phyloP scores from a whole-genome alignment of 2,113 vertebrate species.

The Phocoena phocoena region DNA sequence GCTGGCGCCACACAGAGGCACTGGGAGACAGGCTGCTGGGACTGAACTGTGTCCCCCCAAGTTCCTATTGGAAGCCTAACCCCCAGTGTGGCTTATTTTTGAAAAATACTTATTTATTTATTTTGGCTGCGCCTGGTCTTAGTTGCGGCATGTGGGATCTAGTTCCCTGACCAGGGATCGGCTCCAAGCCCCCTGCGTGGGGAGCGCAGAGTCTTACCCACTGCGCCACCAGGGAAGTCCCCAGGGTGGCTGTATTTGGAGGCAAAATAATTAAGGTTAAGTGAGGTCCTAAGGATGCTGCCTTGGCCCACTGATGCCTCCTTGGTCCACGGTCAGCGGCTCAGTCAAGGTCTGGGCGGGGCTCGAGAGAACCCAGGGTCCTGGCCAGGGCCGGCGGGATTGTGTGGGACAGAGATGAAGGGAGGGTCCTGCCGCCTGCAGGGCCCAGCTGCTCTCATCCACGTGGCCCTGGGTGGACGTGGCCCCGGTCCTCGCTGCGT shows the following conservation, averaged over 20 bases:
- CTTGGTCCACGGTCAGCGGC: fast-evolving
- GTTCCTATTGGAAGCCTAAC: neutral
- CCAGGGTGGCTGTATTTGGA: neutral
- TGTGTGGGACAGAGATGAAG: fast-evolving
- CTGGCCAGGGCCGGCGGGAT: fast-evolving
- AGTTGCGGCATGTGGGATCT: too few relatives aligned
- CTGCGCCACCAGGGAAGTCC: too few relatives aligned
- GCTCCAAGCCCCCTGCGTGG: too few relatives aligned
- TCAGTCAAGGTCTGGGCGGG: neutral
- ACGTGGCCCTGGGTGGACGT: neutral
- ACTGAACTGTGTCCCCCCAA: neutral
- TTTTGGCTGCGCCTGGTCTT: too few relatives aligned
- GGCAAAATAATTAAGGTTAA: neutral
- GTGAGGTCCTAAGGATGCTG: neutral
- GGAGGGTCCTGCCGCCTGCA: fast-evolving
- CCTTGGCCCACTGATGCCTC: neutral
- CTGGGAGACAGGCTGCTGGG: neutral
- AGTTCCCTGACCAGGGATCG: too few relatives aligned
- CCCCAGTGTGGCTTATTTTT: neutral
- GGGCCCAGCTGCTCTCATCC: fast-evolving
- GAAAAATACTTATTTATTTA: too few relatives aligned
- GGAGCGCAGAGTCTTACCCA: too few relatives aligned
- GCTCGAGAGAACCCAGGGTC: neutral
- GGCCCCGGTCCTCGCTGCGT: neutral
- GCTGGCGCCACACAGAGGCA: neutral